Base-by-base conservation (phyloP, 1,140 invertebrate species). In the Kradibia gibbosae region DNA sequence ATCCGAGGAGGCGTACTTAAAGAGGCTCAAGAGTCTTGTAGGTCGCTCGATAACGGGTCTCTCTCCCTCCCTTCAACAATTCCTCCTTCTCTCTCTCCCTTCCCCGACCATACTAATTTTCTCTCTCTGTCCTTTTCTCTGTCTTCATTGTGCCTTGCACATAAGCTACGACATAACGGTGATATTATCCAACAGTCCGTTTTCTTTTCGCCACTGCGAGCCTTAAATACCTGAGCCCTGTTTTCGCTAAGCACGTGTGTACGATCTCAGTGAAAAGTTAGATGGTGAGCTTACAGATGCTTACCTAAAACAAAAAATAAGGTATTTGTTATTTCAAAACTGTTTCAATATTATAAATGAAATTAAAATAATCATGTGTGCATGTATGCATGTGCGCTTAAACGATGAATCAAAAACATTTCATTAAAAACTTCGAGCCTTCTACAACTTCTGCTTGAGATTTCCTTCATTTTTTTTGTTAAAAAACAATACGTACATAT, bases 11-110 rank as follows among this genome's bases (percentile, higher is more conserved):
- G 10, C 50, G 50, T 53, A 67, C 34, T 36, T 36, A 34, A 75
- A 45, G 65, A 72, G 67, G 55, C 53, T 50, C 55, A 13, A 7
- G 28, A 48, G 42, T 81, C 77, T 84, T 85, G 83, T 70, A 79
- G 82, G 57, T 80, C 83, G 81, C 82, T 86, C 84, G 82, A 84
- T 86, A 86, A 86, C 84, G 85, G 83, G 79, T 84, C 77, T 77
- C 76, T n/a, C 67, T 42, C 25, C 5, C 31, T 50, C 76, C 20
- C 45, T 2, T 39, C 45, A n/a, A 8, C 45, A 0, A n/a, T 28
- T 15, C 7, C n/a, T 39, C 70, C 25, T n/a, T 17, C 70, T 72
- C 70, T 15, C 42, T n/a, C 2, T 1, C n/a, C 45, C 36, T n/a
- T n/a, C 8, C 5, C 7, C 67, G 0, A 15, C 1, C 67, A 1